Evolutionary conservation across 1,140 invertebrate species (phyloP).

Genomic region (Hylaeus volcanicus): DNA sequence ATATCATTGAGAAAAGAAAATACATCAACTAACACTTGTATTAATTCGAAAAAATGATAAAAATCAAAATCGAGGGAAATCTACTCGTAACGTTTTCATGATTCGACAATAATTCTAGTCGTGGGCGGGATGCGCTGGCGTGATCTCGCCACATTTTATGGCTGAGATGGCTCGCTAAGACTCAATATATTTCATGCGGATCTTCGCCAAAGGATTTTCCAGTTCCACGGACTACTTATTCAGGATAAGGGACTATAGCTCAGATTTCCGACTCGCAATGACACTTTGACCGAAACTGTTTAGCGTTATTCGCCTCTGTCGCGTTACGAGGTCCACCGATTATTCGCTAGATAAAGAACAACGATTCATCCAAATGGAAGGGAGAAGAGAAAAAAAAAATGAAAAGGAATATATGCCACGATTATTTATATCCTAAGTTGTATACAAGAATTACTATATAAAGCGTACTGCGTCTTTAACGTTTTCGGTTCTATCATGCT

Average conservation of each 20-base stretch:
- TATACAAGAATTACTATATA: too few species aligned
- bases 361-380: background rate
- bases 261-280: slow-evolving; percentile 31
- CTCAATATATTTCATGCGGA: slow-evolving; percentile 42
- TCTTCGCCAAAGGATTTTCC: slow-evolving; percentile 24
- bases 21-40: too few species aligned
- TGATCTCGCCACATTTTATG: slow-evolving; percentile 44
- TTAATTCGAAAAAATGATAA: too few species aligned
- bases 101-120: slow-evolving; percentile 46
- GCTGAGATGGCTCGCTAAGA: slow-evolving; percentile 32
- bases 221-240: slow-evolving; percentile 35
- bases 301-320: slow-evolving; percentile 12
- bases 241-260: slow-evolving; percentile 34
- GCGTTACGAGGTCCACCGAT: slow-evolving; percentile 15
- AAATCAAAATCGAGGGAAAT: slow-evolving; percentile 1
- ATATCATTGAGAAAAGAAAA: too few species aligned
- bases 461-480: too few species aligned
- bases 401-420: too few species aligned
- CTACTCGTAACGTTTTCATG: slow-evolving; percentile 38
- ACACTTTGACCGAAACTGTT: slow-evolving; percentile 1
- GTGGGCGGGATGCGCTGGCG: slow-evolving; percentile 22
- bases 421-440: too few species aligned
- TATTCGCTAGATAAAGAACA: background rate
- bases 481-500: too few species aligned
- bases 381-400: background rate